Evolutionary conservation across 2,113 vertebrate species (phyloP), one percentile per base, ranked within the genome.

Genomic region (Dasyornis broadbenti): DNA sequence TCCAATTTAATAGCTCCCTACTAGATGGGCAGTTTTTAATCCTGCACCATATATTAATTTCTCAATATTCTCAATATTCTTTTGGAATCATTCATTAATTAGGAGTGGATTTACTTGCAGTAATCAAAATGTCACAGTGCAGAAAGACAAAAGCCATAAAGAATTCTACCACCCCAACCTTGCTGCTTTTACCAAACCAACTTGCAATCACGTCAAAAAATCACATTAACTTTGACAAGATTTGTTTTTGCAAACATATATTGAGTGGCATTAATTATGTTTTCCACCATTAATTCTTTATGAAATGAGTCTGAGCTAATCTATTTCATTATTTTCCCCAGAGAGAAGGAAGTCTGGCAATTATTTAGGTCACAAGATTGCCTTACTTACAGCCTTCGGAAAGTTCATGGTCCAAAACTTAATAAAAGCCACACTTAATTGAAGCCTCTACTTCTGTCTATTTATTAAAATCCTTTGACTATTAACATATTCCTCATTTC

Each of bases 201-300:
- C 77, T 84, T 72, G 60, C 45, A 89, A 45, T 56, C 47, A 64
- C 53, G 54, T 64, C 8, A 89, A 59, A 92, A 92, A 81, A 68
- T 17, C 64, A 75, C 72, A 84, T 60, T 78, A 75, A 40, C 53
- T 91, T 82, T 94, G 89, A 85, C 89, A 89, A 89, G 77, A 42
- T 94, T 91, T 92, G 73, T 87, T 95, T 97, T 84, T 72, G 72
- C 81, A 95, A 92, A 76, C 53, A 64, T 71, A 53, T 94, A 95
- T 80, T 76, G 91, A 96, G 85, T 82, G 61, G 53, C 83, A 85
- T 94, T 95, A 94, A 92, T 95, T 96, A 89, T 66, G 26, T 89
- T 94, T 96, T 92, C 77, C 49, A 92, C 77, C 69, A 94, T 94
- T 89, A 95, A 94, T 95, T 94, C 94, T 94, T 95, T 89, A 95